Evolutionary conservation across 53 echinoderm and acorn worm genomes (phyloP).

Genomic region (Paracentrotus lividus): DNA sequence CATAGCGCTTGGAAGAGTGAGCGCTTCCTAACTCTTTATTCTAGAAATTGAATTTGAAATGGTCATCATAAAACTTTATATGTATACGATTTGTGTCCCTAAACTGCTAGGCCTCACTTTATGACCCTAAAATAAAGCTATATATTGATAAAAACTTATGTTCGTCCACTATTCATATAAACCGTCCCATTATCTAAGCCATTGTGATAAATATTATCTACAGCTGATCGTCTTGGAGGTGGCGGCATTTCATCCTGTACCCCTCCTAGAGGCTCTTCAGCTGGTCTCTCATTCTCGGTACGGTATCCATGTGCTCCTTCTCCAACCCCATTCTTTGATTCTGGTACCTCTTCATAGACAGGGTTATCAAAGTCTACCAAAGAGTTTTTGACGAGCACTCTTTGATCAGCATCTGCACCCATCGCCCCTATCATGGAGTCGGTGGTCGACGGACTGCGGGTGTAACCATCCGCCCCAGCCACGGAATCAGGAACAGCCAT

Average conservation of each 20-base stretch:
- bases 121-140: not conserved
- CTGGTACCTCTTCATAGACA: constrained; percentile 41
- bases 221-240: constrained; percentile 6
- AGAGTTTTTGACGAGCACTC: not conserved
- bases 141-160: not conserved
- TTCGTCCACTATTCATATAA: not conserved
- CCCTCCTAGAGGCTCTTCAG: not conserved
- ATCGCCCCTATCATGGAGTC: constrained; percentile 12
- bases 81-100: not conserved
- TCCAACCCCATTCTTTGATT: not conserved
- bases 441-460: not conserved
- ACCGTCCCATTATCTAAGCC: not conserved
- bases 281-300: not conserved
- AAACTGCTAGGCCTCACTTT: not conserved
- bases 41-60: not conserved
- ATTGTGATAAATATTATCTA: constrained; percentile 15
- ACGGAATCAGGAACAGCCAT: constrained; percentile 51
- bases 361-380: constrained; percentile 42
- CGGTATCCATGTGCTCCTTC: not conserved
- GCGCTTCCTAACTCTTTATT: not conserved
- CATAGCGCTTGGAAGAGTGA: too few relatives aligned
- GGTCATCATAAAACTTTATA: not conserved
- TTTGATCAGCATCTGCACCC: not conserved
- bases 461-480: constrained; percentile 43
- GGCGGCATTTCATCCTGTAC: not conserved